Evolutionary conservation across 2,888 invertebrate species (phyloP).

Genomic region (Tortricodes alternella): DNA sequence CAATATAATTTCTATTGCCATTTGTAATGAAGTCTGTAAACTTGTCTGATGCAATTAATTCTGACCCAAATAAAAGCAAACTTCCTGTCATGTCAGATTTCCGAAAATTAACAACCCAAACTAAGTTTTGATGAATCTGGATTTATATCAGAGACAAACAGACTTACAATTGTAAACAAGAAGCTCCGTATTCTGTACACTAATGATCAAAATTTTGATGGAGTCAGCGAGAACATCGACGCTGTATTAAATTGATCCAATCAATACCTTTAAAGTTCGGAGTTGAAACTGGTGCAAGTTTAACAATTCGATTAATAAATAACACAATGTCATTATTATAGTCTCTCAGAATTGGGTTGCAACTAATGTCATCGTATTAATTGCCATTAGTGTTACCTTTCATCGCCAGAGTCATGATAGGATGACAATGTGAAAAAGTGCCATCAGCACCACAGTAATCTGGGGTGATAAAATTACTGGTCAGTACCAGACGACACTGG

Average conservation of each 20-base stretch:
- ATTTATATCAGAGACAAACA: conserved; percentile 25
- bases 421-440: too few relatives aligned
- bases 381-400: too few relatives aligned
- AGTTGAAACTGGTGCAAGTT: conserved; percentile 39
- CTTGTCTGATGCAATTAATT: conserved; percentile 3
- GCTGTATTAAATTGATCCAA: conserved; percentile 62
- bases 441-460: too few relatives aligned
- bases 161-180: conserved; percentile 44
- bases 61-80: conserved; percentile 8
- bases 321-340: not conserved
- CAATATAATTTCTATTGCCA: too few relatives aligned
- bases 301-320: conserved; percentile 3
- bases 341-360: too few relatives aligned
- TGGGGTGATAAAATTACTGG: too few relatives aligned
- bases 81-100: not conserved
- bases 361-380: too few relatives aligned
- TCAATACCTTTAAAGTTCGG: conserved; percentile 56
- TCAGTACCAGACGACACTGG: too few relatives aligned
- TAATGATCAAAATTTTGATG: conserved; percentile 61
- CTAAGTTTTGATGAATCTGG: conserved; percentile 24
- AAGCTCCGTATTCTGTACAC: conserved; percentile 36
- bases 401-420: too few relatives aligned
- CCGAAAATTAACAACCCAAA: conserved; percentile 13
- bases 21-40: too few relatives aligned
- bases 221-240: conserved; percentile 43